Evolutionary conservation across 64 coral and sea anemone genomes (phyloP), one percentile per base, ranked within the genome.

Genomic region (Exaiptasia diaphana): DNA sequence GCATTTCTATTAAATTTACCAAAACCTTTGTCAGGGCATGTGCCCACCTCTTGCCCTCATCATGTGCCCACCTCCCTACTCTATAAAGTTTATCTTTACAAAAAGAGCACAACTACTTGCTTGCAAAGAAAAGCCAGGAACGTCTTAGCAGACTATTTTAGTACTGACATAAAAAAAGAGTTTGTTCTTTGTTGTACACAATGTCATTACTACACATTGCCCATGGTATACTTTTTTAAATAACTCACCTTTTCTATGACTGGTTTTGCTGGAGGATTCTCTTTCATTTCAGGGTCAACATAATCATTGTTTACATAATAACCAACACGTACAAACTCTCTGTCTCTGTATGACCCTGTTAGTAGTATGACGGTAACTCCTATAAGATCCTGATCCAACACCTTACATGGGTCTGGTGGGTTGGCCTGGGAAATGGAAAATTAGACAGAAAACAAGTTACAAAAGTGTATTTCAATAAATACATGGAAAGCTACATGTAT

Each of bases 271-370:
- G 95, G 95, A 39, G 95, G 95, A 61, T 99, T 99, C 74, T 99
- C 95, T 89, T 44, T 85, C 71, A 99, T 72, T 45, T 99, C 95
- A 53, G 58, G 35, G 54, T 99, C 90, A n/a, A 18, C 76, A 70
- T 99, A 99, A 40, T 99, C 95, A 86, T 99, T 99, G 67, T 99
- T 99, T 10, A 99, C 89, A 85, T 99, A 99, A 40, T 99, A 99
- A 21, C 95, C 95, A 57, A 99, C 90, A 32, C 95, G 80, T 12
- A 99, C 80, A 81, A 99, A 99, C 57, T 99, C 95, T 61, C 73
- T 88, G 20, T 84, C 80, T 62, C 68, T 87, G 41, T 92, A 99
- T 0, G 95, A 92, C 73, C 95, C 92, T 41, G 94, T 99, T 45
- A 99, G 58, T 32, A 99, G 74, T 38, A 99, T 72, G 14, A 99